A percentile compares a stretch with the other conserved stretches of the same genome.
phyloP scores from a whole-genome alignment of 2,797 vertebrate genomes.

The Spatula clypeata region DNA sequence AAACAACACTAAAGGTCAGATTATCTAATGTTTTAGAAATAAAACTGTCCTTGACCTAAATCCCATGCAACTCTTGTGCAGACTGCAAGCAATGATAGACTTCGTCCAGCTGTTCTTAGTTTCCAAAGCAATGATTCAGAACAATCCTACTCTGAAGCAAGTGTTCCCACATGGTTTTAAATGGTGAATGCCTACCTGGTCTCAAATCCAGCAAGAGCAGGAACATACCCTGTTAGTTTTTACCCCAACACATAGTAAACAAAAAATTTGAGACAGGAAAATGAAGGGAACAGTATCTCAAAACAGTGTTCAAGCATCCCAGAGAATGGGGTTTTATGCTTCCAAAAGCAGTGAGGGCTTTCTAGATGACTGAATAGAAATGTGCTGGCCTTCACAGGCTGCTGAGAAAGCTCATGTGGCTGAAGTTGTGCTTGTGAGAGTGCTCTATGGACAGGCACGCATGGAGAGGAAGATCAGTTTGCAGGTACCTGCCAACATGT shows the following conservation, averaged over 20 bases:
- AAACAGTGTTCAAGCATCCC: rapidly evolving
- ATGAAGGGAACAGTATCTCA: background rate
- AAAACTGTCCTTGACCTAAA: background rate
- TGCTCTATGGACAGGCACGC: rapidly evolving
- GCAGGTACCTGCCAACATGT: background rate
- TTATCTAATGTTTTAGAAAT: background rate
- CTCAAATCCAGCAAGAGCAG: background rate
- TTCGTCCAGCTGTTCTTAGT: background rate
- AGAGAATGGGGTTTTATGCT: background rate
- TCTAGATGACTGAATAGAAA: background rate
- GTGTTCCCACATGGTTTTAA: background rate
- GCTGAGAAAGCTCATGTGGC: rapidly evolving
- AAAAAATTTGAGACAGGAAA: background rate
- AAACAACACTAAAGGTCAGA: background rate
- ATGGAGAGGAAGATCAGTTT: background rate
- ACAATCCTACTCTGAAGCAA: background rate
- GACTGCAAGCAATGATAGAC: background rate
- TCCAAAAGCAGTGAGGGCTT: background rate
- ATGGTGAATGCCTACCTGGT: background rate
- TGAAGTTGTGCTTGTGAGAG: background rate
- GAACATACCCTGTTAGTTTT: background rate
- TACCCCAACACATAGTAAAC: background rate
- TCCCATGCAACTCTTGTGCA: background rate
- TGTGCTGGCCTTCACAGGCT: rapidly evolving
- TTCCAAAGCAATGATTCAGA: background rate